Percentiles rank a stretch among this genome's conserved stretches.
phyloP scores from a whole-genome alignment of 2,888 invertebrate species.

The Phengaris alcon region DNA sequence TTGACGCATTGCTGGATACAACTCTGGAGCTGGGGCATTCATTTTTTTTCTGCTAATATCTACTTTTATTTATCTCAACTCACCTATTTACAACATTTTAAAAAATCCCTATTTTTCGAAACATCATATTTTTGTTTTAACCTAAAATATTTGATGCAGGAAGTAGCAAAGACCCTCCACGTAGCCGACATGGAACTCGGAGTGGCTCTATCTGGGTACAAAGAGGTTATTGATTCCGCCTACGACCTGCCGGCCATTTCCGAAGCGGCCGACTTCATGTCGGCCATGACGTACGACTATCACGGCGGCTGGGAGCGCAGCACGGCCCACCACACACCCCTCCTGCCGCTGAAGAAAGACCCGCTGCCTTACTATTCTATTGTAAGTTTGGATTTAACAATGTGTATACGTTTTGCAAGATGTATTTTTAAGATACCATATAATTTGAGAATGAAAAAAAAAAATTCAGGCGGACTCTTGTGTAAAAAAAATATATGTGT shows the following conservation, averaged over 20 bases:
- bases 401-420: no score
- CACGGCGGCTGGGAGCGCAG: slow-evolving; percentile 92
- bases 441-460: no score
- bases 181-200: slow-evolving; percentile 86
- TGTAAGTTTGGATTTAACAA: slow-evolving; percentile 68
- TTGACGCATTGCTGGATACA: no score
- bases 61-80: no score
- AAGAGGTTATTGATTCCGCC: slow-evolving; percentile 91
- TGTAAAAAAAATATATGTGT: no score
- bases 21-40: no score
- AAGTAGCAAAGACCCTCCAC: slow-evolving; percentile 83
- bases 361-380: slow-evolving; percentile 87
- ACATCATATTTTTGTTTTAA: no score
- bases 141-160: slow-evolving; percentile 59
- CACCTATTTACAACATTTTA: no score
- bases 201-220: slow-evolving; percentile 92
- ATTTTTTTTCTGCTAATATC: no score
- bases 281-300: slow-evolving; percentile 93
- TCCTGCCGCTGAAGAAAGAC: slow-evolving; percentile 83
- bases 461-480: no score
- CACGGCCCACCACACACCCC: slow-evolving; percentile 90
- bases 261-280: slow-evolving; percentile 86
- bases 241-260: slow-evolving; percentile 88
- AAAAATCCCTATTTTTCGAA: no score
- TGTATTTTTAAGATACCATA: no score